A percentile compares a stretch with the other conserved stretches of the same genome.
phyloP scores from a whole-genome alignment of 2,113 vertebrate species.

The Pseudois nayaur region DNA sequence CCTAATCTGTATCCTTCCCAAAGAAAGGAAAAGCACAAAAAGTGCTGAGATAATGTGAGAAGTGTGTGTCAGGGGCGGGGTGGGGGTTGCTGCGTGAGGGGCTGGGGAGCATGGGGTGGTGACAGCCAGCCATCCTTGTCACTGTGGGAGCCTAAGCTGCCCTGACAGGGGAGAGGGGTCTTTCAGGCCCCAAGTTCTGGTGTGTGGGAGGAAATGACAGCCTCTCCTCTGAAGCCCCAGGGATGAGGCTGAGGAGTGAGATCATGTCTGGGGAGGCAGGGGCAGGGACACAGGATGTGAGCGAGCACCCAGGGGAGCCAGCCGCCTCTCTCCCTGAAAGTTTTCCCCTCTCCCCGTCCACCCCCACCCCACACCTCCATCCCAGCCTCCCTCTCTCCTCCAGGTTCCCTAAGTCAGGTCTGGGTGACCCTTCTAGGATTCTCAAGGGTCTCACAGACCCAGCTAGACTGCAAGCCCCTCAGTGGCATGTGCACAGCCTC shows the following conservation, averaged over 20 bases:
- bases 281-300: conserved; percentile 29
- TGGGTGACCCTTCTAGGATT: neutral
- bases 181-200: neutral
- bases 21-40: neutral
- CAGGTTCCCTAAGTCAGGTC: neutral
- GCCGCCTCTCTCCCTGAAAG: neutral
- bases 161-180: neutral
- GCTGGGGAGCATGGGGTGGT: neutral
- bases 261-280: conserved; percentile 30
- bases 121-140: neutral
- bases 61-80: accelerated
- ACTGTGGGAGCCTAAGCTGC: neutral
- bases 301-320: neutral
- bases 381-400: neutral
- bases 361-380: neutral
- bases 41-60: neutral
- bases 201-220: conserved; percentile 36
- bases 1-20: neutral
- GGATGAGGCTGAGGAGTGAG: conserved; percentile 18
- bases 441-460: neutral
- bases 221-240: neutral
- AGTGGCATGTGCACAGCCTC: neutral
- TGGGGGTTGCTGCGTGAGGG: neutral
- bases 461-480: neutral
- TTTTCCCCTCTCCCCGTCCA: neutral